Evolutionary conservation across 2,797 vertebrate genomes (phyloP).

Genomic region (Peromyscus melanophrys): DNA sequence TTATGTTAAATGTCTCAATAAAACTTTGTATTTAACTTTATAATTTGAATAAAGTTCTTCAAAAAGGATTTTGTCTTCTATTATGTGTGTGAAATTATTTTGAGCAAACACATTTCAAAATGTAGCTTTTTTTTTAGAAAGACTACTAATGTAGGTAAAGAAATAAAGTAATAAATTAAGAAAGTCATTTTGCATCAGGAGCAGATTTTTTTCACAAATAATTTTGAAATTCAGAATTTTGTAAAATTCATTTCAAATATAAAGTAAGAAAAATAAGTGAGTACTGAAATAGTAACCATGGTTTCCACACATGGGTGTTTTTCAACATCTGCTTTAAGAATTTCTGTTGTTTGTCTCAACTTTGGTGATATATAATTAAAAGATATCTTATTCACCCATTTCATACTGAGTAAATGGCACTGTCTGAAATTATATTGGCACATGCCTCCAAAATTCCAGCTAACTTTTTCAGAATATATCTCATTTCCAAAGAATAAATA

Average conservation of each 20-base stretch:
- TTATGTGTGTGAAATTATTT: background rate
- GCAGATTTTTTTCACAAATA: background rate
- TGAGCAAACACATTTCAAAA: background rate
- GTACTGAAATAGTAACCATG: background rate
- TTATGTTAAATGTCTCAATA: background rate
- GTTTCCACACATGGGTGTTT: background rate
- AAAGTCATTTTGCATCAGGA: background rate
- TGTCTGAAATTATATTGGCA: background rate
- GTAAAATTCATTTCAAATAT: background rate
- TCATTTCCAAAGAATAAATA: background rate
- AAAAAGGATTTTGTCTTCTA: background rate
- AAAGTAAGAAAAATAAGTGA: background rate
- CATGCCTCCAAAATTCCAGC: background rate
- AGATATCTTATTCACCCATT: background rate
- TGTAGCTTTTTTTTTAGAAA: background rate
- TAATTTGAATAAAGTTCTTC: background rate
- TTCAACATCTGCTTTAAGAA: background rate
- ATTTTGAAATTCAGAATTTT: conserved; percentile 29
- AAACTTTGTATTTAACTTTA: background rate
- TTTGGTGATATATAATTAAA: background rate
- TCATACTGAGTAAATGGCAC: background rate
- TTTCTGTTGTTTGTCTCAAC: background rate
- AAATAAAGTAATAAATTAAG: conserved; percentile 6
- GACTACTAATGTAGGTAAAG: background rate
- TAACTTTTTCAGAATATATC: background rate